A percentile compares a stretch with the other conserved stretches of the same genome.
phyloP scores from a whole-genome alignment of 2,888 invertebrate genomes.

The Acronicta aceris region DNA sequence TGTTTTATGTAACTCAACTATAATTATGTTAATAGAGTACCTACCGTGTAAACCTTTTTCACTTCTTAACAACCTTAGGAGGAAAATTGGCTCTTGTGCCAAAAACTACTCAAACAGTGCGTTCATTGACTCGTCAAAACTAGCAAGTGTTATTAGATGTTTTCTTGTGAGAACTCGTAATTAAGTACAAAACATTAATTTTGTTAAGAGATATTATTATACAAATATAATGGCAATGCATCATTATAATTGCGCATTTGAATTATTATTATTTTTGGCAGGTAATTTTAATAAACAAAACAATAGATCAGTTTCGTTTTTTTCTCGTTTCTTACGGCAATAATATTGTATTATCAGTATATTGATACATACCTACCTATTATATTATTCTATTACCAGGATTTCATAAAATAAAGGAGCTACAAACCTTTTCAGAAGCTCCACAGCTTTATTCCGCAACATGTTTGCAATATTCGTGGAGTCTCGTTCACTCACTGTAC shows the following conservation, averaged over 20 bases:
- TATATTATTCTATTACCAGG: no score
- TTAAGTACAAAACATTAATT: no score
- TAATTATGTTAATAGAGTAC: no score
- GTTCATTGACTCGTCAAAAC: neutral
- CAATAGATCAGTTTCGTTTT: no score
- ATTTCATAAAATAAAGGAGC: slow-evolving; percentile 14
- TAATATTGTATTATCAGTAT: no score
- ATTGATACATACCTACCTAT: no score
- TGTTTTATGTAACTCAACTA: no score
- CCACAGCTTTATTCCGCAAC: slow-evolving; percentile 70
- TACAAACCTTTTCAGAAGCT: slow-evolving; percentile 63
- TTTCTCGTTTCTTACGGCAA: no score
- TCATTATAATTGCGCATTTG: neutral
- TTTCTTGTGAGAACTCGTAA: no score
- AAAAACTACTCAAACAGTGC: slow-evolving; percentile 13
- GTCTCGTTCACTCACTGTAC: slow-evolving; percentile 33
- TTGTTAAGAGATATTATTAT: no score
- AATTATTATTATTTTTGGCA: neutral
- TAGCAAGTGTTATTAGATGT: no score
- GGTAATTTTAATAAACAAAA: neutral
- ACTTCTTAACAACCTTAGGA: slow-evolving; percentile 3
- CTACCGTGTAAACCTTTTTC: neutral
- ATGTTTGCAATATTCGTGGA: slow-evolving; percentile 58
- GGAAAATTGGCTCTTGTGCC: neutral
- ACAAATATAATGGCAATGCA: no score